Conservation (phyloP, 2,888 invertebrate species). For the Ennomos quercinarius region DNA sequence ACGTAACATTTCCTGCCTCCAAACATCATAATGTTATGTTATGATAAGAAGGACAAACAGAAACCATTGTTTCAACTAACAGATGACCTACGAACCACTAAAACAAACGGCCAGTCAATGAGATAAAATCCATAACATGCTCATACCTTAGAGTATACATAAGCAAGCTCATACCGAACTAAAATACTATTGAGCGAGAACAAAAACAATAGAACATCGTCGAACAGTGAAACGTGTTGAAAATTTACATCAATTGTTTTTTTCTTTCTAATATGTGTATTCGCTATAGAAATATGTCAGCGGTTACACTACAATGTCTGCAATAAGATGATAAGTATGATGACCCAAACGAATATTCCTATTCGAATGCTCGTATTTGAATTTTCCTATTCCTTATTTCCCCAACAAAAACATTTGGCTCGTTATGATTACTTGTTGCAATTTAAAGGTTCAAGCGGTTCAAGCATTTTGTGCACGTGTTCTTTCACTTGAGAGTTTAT, state of each 20-base stretch:
- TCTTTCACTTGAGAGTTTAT: no score
- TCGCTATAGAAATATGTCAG: constrained; percentile 13
- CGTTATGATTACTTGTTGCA: no score
- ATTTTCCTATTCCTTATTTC: no score
- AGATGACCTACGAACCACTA: constrained; percentile 35
- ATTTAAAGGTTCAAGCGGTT: no score
- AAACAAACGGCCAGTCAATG: constrained; percentile 30
- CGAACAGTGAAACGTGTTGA: constrained; percentile 11
- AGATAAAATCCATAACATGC: constrained; percentile 37
- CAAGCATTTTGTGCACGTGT: no score
- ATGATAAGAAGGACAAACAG: constrained; percentile 34
- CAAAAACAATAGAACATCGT: constrained; percentile 25
- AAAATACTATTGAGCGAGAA: constrained; percentile 25
- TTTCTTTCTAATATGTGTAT: no score
- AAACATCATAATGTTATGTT: constrained; percentile 17
- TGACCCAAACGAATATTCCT: no score
- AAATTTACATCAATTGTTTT: no score
- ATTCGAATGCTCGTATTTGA: neutral
- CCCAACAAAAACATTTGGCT: neutral
- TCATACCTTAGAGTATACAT: no score
- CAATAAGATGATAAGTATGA: constrained; percentile 2
- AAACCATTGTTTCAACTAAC: constrained; percentile 33
- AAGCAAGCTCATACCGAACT: constrained; percentile 23
- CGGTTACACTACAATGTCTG: constrained; percentile 1
- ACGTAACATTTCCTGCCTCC: constrained; percentile 29